Conservation (phyloP, 2,888 invertebrate genomes). For the Dasysyrphus albostriatus region DNA sequence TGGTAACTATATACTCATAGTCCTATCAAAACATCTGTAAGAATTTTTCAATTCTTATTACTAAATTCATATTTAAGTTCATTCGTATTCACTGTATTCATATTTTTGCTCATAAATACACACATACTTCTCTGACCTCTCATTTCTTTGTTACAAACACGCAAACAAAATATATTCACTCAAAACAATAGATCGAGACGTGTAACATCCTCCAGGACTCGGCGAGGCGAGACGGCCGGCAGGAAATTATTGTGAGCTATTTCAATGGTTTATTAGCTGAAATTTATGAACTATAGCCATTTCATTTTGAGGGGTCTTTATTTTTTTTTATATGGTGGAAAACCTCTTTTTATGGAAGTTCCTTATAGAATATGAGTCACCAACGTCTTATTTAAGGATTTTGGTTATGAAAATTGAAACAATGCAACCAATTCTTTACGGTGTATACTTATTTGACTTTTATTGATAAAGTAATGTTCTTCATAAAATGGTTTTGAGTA, state of each 20-base stretch:
- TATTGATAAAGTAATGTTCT: background rate
- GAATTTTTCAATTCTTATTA: slow-evolving; percentile 53
- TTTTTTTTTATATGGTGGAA: background rate
- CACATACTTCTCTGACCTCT: background rate
- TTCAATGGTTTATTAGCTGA: slow-evolving; percentile 49
- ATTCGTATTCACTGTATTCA: slow-evolving; percentile 26
- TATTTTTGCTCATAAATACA: slow-evolving; percentile 13
- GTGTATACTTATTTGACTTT: background rate
- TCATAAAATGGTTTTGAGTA: background rate
- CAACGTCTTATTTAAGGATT: background rate
- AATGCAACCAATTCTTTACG: background rate
- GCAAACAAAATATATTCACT: background rate
- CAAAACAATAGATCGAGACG: slow-evolving; percentile 7
- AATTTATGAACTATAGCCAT: slow-evolving; percentile 57
- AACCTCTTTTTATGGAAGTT: background rate
- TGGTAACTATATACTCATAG: background rate
- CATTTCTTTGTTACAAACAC: slow-evolving; percentile 7
- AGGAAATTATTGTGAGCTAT: slow-evolving; percentile 27
- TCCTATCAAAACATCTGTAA: slow-evolving; percentile 18
- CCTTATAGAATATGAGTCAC: background rate
- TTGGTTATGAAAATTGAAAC: background rate
- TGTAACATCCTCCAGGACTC: background rate
- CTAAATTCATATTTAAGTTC: slow-evolving; percentile 63
- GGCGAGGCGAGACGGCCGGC: no score
- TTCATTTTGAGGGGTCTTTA: slow-evolving; percentile 35